Evolutionary conservation across 2,113 vertebrate species (phyloP).

Genomic region (Falcunculus frontatus): DNA sequence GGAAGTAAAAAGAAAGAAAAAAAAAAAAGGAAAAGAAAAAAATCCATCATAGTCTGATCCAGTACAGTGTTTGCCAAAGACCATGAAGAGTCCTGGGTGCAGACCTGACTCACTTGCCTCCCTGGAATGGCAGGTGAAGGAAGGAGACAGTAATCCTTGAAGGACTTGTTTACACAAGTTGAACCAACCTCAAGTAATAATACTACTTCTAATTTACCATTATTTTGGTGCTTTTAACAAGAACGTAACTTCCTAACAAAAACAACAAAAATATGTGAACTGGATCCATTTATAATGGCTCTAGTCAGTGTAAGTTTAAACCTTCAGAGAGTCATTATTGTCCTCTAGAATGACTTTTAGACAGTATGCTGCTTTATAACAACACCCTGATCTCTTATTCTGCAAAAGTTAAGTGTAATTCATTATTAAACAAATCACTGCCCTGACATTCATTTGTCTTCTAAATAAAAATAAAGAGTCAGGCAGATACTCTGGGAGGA

Average conservation of each 20-base stretch:
- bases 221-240: neutral
- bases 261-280: neutral
- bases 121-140: neutral
- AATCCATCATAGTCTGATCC: neutral
- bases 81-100: neutral
- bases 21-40: no score
- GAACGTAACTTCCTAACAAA: neutral
- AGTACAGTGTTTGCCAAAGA: neutral
- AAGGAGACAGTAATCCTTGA: neutral
- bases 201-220: neutral
- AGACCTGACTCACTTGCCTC: neutral
- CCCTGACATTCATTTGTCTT: neutral
- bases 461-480: neutral
- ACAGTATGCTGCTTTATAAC: neutral
- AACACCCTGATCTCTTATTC: neutral
- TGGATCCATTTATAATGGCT: neutral
- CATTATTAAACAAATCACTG: conserved; percentile 8
- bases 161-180: neutral
- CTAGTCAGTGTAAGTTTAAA: neutral
- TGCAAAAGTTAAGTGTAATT: neutral
- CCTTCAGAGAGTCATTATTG: neutral
- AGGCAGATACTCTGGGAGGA: neutral
- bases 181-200: neutral
- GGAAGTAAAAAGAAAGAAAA: no score
- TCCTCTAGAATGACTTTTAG: neutral